phyloP scores from a whole-genome alignment of 2,113 vertebrate genomes.

The Macquaria australasica region DNA sequence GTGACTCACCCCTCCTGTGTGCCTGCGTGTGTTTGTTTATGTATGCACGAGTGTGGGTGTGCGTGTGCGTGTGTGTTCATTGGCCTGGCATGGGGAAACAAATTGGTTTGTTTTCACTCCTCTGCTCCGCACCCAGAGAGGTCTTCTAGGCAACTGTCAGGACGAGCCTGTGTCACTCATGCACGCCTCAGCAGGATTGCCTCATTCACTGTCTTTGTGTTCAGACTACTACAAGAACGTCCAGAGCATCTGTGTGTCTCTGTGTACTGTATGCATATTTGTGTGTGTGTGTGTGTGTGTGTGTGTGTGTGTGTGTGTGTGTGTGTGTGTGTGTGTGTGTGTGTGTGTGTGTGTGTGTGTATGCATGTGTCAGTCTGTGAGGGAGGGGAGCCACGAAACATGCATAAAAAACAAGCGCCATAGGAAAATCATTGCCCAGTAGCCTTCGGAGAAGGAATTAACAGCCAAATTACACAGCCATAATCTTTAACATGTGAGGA shows the following conservation, averaged over 20 bases:
- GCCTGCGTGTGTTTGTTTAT: constrained; percentile 44
- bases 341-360: not conserved
- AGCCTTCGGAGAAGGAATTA: not conserved
- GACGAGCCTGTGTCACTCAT: constrained; percentile 69
- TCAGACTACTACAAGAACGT: constrained; percentile 19
- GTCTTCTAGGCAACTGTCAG: constrained; percentile 75
- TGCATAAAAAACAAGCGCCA: not conserved
- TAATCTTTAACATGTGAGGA: not conserved
- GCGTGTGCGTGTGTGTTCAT: constrained; percentile 46
- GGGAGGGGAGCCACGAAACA: not conserved
- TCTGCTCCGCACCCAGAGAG: constrained; percentile 66
- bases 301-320: not conserved
- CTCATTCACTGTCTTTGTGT: constrained; percentile 30
- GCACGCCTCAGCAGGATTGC: constrained; percentile 53
- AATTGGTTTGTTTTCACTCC: constrained; percentile 77
- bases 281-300: not conserved
- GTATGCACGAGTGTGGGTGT: constrained; percentile 14
- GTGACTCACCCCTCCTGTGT: constrained; percentile 68
- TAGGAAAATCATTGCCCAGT: not conserved
- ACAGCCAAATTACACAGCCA: not conserved
- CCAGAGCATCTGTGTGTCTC: not conserved
- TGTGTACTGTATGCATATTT: constrained; percentile 4
- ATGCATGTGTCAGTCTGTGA: not conserved
- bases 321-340: not conserved
- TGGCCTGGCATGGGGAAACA: constrained; percentile 72